A percentile compares a stretch with the other conserved stretches of the same genome.
These are phyloP conservation scores for Tapirus terrestris DNA, from an alignment of 2,113 vertebrate genomes.

Conservation along the genomic window DNA sequence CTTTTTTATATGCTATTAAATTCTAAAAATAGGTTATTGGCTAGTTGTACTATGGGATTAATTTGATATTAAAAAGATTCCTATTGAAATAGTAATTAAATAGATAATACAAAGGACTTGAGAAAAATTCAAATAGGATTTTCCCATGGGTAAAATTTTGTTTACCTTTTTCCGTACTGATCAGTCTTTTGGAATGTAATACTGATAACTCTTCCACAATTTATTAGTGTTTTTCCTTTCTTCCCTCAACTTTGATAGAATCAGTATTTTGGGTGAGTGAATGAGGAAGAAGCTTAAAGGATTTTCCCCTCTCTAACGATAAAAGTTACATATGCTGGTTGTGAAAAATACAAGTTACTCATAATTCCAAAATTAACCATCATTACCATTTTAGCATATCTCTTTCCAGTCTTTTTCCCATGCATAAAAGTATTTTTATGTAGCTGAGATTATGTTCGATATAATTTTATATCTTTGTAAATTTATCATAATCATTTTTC, in stretches of 20 bases:
- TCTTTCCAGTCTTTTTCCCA: background rate
- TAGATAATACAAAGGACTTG: conserved; percentile 8
- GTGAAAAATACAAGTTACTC: background rate
- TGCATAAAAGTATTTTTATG: background rate
- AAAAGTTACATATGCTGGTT: background rate
- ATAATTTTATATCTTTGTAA: background rate
- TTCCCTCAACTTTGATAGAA: conserved; percentile 6
- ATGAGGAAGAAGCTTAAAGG: background rate
- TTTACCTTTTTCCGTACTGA: background rate
- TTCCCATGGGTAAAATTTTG: background rate
- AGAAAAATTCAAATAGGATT: background rate
- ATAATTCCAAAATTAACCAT: background rate
- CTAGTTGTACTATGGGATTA: conserved; percentile 27
- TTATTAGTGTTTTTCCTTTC: conserved; percentile 9
- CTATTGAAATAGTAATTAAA: conserved; percentile 22
- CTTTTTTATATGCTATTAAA: conserved; percentile 40
- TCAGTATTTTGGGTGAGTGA: background rate
- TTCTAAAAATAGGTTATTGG: conserved; percentile 28
- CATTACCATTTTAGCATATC: background rate
- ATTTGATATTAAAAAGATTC: conserved; percentile 9
- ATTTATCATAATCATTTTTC: background rate
- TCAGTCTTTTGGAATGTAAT: conserved; percentile 13
- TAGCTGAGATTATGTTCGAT: conserved; percentile 14
- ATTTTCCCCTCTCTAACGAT: background rate
- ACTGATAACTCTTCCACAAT: background rate